Evolutionary conservation across 2,888 invertebrate genomes (phyloP).

Genomic region (Lucinisca nassula): DNA sequence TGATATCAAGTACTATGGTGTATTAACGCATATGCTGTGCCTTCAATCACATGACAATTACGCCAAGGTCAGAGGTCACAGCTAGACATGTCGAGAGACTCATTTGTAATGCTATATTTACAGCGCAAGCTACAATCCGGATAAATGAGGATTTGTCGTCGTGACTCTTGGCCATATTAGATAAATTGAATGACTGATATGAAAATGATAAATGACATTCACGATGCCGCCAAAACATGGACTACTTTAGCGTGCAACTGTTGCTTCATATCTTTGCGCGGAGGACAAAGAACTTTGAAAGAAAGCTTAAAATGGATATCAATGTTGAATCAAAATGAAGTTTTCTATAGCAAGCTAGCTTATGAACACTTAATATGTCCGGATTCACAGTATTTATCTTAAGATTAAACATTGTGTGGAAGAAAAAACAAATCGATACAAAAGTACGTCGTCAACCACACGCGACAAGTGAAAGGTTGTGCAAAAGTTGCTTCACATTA

Average conservation of each 20-base stretch:
- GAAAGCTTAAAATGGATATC: constrained; percentile 2
- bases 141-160: constrained; percentile 51
- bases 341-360: not conserved
- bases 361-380: not conserved
- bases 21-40: not conserved
- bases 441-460: no score
- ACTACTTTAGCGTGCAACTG: constrained; percentile 45
- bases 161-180: constrained; percentile 42
- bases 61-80: constrained; percentile 43
- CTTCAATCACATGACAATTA: not conserved
- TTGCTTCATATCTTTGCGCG: constrained; percentile 11
- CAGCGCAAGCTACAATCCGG: constrained; percentile 50
- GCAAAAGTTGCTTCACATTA: no score
- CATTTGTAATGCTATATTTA: constrained; percentile 36
- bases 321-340: not conserved
- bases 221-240: constrained; percentile 33
- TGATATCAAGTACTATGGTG: no score
- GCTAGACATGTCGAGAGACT: constrained; percentile 46
- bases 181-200: constrained; percentile 48
- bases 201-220: constrained; percentile 50
- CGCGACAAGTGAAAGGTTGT: no score
- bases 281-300: not conserved
- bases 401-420: not conserved
- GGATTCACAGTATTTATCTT: not conserved
- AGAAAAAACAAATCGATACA: no score